Conservation (phyloP, 1,140 invertebrate species). For the Drosophila lacteicornis region DNA sequence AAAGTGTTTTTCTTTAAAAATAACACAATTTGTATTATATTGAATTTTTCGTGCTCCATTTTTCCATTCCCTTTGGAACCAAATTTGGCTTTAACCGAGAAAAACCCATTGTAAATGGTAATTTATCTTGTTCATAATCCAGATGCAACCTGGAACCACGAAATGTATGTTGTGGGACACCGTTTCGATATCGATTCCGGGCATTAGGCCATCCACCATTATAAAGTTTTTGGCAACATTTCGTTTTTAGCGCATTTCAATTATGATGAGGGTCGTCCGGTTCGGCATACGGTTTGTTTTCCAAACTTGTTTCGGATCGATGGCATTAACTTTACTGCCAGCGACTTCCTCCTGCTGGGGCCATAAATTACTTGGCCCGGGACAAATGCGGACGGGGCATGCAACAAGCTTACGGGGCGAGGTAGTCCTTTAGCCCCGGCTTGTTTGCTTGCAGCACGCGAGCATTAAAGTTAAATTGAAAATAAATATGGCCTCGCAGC, state of each 20-base stretch:
- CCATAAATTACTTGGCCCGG: slow-evolving; percentile 65
- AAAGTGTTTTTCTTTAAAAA: background rate
- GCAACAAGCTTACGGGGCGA: slow-evolving; percentile 56
- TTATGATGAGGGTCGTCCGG: slow-evolving; percentile 72
- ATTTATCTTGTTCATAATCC: slow-evolving; percentile 44
- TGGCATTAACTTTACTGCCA: slow-evolving; percentile 71
- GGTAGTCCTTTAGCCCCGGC: slow-evolving; percentile 20
- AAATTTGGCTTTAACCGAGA: background rate
- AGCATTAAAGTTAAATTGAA: slow-evolving; percentile 77
- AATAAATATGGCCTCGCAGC: slow-evolving; percentile 65
- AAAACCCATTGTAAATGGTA: slow-evolving; percentile 22
- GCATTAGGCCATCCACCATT: slow-evolving; percentile 46
- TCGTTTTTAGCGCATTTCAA: slow-evolving; percentile 73
- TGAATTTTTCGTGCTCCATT: background rate
- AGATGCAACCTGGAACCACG: slow-evolving; percentile 21
- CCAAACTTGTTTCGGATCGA: slow-evolving; percentile 43
- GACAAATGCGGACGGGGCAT: slow-evolving; percentile 62
- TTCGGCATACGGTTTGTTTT: slow-evolving; percentile 16
- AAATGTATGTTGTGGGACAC: slow-evolving; percentile 31
- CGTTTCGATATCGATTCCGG: slow-evolving; percentile 49
- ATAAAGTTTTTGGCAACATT: slow-evolving; percentile 64
- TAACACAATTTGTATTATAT: accelerated
- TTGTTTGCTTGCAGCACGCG: slow-evolving; percentile 54
- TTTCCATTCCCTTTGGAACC: background rate
- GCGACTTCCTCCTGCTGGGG: slow-evolving; percentile 31